A percentile compares a stretch with the other conserved stretches of the same genome.
Evolutionary conservation across 2,797 vertebrate species (phyloP).

Genomic region (Glyptemys insculpta): DNA sequence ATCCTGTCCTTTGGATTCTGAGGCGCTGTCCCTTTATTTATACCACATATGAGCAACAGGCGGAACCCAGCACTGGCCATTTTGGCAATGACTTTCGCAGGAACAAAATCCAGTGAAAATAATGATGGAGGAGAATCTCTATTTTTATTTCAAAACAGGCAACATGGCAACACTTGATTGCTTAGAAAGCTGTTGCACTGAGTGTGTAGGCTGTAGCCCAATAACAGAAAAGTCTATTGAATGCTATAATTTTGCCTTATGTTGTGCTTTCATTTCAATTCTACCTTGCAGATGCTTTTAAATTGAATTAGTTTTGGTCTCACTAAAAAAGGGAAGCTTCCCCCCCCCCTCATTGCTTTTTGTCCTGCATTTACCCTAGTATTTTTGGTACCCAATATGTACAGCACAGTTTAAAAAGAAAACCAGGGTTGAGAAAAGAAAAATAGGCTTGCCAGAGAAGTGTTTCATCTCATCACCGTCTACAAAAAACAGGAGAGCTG

Average conservation of each 20-base stretch:
- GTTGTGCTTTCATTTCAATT: neutral
- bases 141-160: neutral
- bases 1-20: neutral
- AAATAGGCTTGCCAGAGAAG: neutral
- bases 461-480: neutral
- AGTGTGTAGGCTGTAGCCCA: slow-evolving; percentile 20
- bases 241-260: neutral
- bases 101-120: neutral
- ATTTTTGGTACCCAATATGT: neutral
- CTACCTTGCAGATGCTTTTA: neutral
- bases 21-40: neutral
- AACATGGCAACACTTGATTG: neutral
- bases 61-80: rapidly evolving
- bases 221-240: neutral
- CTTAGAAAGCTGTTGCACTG: slow-evolving; percentile 22
- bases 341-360: neutral
- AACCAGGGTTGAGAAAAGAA: neutral
- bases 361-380: neutral
- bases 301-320: slow-evolving; percentile 16
- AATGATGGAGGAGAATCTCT: neutral
- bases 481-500: neutral
- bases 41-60: neutral
- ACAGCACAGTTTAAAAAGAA: neutral
- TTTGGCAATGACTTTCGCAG: neutral
- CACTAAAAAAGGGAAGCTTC: neutral